Conservation (phyloP, 1,140 invertebrate species). For the Drosophila micromelanica region DNA sequence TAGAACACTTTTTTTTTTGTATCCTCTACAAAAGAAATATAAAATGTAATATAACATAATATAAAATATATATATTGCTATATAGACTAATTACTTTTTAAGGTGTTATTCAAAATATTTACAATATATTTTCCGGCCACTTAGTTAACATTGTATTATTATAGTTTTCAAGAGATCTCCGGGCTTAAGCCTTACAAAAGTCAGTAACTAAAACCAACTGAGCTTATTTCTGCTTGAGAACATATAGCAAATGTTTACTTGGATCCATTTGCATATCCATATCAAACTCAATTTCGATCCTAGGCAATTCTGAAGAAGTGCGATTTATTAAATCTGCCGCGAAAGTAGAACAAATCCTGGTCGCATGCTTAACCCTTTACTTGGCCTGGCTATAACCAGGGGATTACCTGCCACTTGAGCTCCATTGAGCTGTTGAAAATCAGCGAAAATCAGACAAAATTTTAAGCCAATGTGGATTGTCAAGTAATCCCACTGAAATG, state of each 20-base stretch:
- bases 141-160: neutral
- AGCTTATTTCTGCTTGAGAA: neutral
- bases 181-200: neutral
- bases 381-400: neutral
- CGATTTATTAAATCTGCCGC: conserved; percentile 69
- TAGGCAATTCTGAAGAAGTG: conserved; percentile 43
- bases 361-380: conserved; percentile 59
- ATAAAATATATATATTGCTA: no score
- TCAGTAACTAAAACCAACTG: conserved; percentile 9
- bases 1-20: no score
- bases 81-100: no score
- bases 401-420: conserved; percentile 76
- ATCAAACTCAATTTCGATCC: conserved; percentile 10
- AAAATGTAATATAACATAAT: no score
- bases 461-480: conserved; percentile 52
- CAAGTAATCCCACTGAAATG: conserved; percentile 47
- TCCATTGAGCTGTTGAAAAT: conserved; percentile 77
- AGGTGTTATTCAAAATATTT: neutral
- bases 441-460: conserved; percentile 54
- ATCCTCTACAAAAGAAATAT: no score
- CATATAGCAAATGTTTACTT: conserved; percentile 27
- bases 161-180: neutral
- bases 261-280: conserved; percentile 20
- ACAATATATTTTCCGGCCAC: neutral
- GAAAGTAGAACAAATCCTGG: conserved; percentile 59